Percentiles rank a stretch among this genome's conserved stretches.
These are phyloP conservation scores for Eriosoma lanigerum DNA, from an alignment of 1,140 invertebrate genomes.

Conservation along the genomic window DNA sequence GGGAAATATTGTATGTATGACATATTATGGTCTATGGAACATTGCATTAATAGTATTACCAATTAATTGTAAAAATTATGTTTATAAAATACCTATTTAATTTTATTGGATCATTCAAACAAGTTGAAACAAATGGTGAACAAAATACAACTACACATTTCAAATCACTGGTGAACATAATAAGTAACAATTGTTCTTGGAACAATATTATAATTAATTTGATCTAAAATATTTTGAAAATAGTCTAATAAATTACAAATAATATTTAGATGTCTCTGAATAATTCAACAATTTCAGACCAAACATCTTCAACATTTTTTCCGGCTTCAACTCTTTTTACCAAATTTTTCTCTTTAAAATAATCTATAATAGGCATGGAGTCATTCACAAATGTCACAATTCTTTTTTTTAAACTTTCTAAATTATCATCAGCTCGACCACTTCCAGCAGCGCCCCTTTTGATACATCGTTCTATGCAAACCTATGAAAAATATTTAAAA, in stretches of 20 bases:
- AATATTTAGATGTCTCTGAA: slow-evolving; percentile 23
- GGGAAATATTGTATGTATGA: no score
- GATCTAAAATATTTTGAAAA: background rate
- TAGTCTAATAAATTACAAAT: slow-evolving; percentile 28
- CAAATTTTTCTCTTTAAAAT: slow-evolving; percentile 74
- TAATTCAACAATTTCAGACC: slow-evolving; percentile 33
- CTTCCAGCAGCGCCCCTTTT: slow-evolving; percentile 73
- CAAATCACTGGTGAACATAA: slow-evolving; percentile 4
- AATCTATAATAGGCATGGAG: slow-evolving; percentile 90
- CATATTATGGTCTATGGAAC: no score
- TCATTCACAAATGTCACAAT: slow-evolving; percentile 87
- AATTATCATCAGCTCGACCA: slow-evolving; percentile 93
- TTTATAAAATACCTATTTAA: background rate
- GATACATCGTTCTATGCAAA: slow-evolving; percentile 56
- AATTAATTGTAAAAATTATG: no score
- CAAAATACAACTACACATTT: background rate
- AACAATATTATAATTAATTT: background rate
- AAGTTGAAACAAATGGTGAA: background rate
- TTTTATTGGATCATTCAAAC: slow-evolving; percentile 5
- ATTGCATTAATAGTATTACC: no score
- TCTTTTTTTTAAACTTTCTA: slow-evolving; percentile 85
- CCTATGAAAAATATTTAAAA: background rate
- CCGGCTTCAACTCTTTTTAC: slow-evolving; percentile 80
- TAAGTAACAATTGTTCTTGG: background rate
- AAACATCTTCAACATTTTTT: slow-evolving; percentile 68